Conservation (phyloP, 2,888 invertebrate genomes). For the Pachydiplax longipennis region DNA sequence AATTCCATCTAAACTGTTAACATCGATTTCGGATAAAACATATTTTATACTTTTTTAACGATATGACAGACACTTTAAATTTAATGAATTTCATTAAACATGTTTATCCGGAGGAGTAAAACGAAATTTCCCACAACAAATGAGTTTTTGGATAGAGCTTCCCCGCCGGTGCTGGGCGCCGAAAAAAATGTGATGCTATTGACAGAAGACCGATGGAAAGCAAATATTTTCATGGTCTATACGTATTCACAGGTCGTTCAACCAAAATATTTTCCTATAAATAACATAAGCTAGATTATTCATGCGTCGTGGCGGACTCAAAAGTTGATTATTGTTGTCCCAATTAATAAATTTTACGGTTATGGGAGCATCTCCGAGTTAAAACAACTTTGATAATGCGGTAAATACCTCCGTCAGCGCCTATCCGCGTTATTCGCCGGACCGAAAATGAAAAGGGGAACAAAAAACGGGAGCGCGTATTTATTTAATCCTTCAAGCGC, state of each 20-base stretch:
- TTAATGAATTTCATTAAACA: too few species aligned
- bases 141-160: background rate
- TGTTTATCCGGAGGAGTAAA: too few species aligned
- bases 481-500: slow-evolving; percentile 26
- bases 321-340: background rate
- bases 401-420: background rate
- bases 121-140: background rate
- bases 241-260: background rate
- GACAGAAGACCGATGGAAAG: background rate
- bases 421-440: background rate
- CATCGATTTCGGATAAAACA: too few species aligned
- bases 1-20: too few species aligned
- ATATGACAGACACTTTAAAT: too few species aligned
- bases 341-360: background rate
- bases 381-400: background rate
- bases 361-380: background rate
- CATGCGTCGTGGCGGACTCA: background rate
- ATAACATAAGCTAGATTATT: background rate
- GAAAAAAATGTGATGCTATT: background rate
- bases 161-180: background rate
- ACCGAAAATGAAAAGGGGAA: background rate
- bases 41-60: too few species aligned
- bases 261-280: background rate
- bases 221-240: background rate
- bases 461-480: background rate